Percentiles rank a stretch among this genome's conserved stretches.
phyloP scores from a whole-genome alignment of 2,797 vertebrate species.

The Macropus fuliginosus region DNA sequence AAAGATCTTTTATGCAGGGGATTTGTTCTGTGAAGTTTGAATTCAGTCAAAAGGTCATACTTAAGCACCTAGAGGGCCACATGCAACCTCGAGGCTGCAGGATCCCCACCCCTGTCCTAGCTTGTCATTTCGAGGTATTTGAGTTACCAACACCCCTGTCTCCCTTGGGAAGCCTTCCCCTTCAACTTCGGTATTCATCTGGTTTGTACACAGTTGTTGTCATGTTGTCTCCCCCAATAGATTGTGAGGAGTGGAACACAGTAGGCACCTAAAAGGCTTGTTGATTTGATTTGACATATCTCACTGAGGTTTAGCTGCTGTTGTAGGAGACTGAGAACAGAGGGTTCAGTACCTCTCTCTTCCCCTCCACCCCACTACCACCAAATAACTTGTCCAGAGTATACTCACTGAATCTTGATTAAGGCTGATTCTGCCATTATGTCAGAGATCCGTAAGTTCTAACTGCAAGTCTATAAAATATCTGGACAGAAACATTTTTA shows the following conservation, averaged over 20 bases:
- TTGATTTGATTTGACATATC: not conserved
- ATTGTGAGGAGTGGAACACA: not conserved
- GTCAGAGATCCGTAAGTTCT: not conserved
- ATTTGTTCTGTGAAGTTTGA: too few species aligned
- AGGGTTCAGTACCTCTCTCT: too few species aligned
- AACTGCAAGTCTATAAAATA: not conserved
- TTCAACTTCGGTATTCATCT: not conserved
- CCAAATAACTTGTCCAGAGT: not conserved
- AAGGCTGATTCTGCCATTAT: not conserved
- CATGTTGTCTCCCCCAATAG: not conserved
- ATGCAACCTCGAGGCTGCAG: too few species aligned
- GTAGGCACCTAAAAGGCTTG: not conserved
- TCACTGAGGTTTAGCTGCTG: not conserved
- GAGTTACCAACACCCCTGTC: not conserved
- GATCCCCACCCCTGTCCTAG: not conserved
- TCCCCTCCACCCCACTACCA: not conserved
- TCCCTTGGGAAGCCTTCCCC: not conserved
- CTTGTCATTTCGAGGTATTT: not conserved
- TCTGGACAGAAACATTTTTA: not conserved
- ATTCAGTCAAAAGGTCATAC: too few species aligned
- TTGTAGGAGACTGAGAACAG: not conserved
- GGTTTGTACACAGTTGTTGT: not conserved
- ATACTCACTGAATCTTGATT: not conserved
- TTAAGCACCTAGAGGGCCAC: too few species aligned
- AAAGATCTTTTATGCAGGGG: too few species aligned